Evolutionary conservation across 2,113 vertebrate species (phyloP).

Genomic region (Monopterus albus): DNA sequence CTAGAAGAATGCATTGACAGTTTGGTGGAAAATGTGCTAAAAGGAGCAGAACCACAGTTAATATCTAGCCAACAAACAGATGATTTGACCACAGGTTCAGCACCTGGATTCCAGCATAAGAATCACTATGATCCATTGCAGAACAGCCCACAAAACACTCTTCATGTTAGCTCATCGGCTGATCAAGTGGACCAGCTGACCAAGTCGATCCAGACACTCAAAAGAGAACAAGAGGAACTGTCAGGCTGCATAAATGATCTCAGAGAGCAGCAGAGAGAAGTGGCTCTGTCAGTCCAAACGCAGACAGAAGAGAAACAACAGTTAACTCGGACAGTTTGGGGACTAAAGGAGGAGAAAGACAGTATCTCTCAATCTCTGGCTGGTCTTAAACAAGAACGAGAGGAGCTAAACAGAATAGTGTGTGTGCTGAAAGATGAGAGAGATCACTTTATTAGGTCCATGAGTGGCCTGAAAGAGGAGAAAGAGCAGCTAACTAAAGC

Average conservation of each 20-base stretch:
- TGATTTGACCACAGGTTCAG: background rate
- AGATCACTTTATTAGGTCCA: constrained; percentile 49
- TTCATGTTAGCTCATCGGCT: constrained; percentile 20
- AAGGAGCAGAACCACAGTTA: constrained; percentile 7
- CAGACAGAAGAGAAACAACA: constrained; percentile 74
- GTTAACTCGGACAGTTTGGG: constrained; percentile 73
- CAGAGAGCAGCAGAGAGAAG: constrained; percentile 60
- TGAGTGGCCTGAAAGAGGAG: constrained; percentile 45
- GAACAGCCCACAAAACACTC: constrained; percentile 1
- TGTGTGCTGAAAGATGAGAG: constrained; percentile 58
- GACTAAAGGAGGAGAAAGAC: constrained; percentile 75
- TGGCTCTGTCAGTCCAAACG: constrained; percentile 48
- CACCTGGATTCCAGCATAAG: constrained; percentile 15
- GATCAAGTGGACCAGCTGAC: constrained; percentile 37
- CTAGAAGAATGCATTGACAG: constrained; percentile 12
- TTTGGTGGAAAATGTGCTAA: constrained; percentile 25
- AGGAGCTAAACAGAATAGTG: constrained; percentile 55
- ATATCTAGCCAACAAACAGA: constrained; percentile 1
- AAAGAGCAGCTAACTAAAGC: constrained; percentile 50
- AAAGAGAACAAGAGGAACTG: constrained; percentile 59
- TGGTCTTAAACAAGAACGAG: constrained; percentile 59
- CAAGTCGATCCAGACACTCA: constrained; percentile 55
- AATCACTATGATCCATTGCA: background rate
- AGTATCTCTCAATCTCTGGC: constrained; percentile 42
- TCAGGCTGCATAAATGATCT: constrained; percentile 30